A percentile compares a stretch with the other conserved stretches of the same genome.
phyloP scores from a whole-genome alignment of 2,888 invertebrate species.

The Drosophila robusta region DNA sequence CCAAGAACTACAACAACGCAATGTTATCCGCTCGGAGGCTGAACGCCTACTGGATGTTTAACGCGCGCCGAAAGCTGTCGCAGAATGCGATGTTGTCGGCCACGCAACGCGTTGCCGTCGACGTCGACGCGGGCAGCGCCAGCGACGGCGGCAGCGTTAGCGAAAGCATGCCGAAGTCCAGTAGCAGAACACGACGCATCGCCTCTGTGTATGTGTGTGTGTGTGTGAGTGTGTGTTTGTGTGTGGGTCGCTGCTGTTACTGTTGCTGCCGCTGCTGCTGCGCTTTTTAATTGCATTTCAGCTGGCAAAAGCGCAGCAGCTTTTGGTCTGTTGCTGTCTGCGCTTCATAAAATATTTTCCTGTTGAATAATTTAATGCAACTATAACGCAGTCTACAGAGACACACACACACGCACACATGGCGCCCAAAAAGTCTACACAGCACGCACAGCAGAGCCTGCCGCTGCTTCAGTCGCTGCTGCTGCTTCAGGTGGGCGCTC shows the following conservation, averaged over 20 bases:
- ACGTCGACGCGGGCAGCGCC: constrained; percentile 8
- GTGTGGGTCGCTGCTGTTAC: constrained; percentile 3
- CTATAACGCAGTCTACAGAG: constrained; percentile 77
- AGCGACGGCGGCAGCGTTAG: constrained; percentile 11
- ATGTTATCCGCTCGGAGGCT: constrained; percentile 85
- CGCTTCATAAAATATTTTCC: constrained; percentile 64
- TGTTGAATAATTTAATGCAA: constrained; percentile 73
- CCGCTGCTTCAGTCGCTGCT: not conserved
- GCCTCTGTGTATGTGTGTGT: not conserved
- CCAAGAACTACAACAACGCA: constrained; percentile 79
- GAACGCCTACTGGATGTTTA: constrained; percentile 84
- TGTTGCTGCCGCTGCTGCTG: constrained; percentile 39
- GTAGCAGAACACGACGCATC: not conserved
- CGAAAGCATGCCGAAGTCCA: constrained; percentile 13
- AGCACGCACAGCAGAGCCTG: constrained; percentile 13
- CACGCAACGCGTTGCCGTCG: constrained; percentile 43
- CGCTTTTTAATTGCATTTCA: constrained; percentile 75
- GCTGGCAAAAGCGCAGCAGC: constrained; percentile 72
- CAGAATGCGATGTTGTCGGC: constrained; percentile 54
- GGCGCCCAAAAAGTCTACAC: constrained; percentile 50
- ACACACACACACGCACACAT: constrained; percentile 16
- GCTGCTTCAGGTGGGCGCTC: constrained; percentile 25
- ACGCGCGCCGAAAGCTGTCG: constrained; percentile 72
- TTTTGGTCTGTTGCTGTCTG: constrained; percentile 32
- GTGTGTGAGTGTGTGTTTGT: not conserved